Base-by-base conservation (phyloP, 1,140 invertebrate species). In the Myzus persicae region DNA sequence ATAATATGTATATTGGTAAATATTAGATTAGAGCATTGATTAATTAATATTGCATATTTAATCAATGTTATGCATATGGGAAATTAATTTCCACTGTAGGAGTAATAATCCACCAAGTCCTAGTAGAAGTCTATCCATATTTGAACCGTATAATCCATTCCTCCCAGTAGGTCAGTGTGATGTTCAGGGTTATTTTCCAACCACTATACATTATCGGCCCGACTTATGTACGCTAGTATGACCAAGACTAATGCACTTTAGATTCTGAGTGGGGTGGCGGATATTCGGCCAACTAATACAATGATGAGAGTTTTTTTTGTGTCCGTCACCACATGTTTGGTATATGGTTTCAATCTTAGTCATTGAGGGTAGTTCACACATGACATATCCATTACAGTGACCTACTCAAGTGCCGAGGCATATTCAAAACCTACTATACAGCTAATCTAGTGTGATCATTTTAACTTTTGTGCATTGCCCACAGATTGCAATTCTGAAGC, bases 401-500 rank as follows among this genome's bases (percentile, higher is more conserved):
- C n/a, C 31, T n/a, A 18, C 31, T n/a, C 14, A n/a, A n/a, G n/a
- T n/a, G 31, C 31, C 14, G 14, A n/a, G 59, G 14, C n/a, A n/a
- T 14, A 76, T n/a, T 76, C 31, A 1, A 76, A 76, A 76, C 59
- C 31, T 76, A 67, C 4, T 76, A 18, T 36, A n/a, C 14, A n/a
- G 14, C n/a, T n/a, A 8, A 76, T 76, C 14, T 3, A n/a, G 31
- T 4, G 14, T 67, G 14, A 4, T 76, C 20, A 18, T n/a, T n/a
- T 76, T n/a, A 76, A 76, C n/a, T n/a, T 76, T n/a, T 76, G 18
- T 76, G 5, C 31, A 4, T 76, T 76, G 14, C 14, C n/a, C 4
- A 88, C n/a, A 92, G 90, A 92, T 48, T 93, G 91, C 24, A 93
- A 82, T 22, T 93, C 91, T 31, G 46, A 85, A 11, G 38, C 81